These are phyloP conservation scores for Pteria penguin DNA, from an alignment of 2,888 invertebrate genomes.

Conservation along the genomic window DNA sequence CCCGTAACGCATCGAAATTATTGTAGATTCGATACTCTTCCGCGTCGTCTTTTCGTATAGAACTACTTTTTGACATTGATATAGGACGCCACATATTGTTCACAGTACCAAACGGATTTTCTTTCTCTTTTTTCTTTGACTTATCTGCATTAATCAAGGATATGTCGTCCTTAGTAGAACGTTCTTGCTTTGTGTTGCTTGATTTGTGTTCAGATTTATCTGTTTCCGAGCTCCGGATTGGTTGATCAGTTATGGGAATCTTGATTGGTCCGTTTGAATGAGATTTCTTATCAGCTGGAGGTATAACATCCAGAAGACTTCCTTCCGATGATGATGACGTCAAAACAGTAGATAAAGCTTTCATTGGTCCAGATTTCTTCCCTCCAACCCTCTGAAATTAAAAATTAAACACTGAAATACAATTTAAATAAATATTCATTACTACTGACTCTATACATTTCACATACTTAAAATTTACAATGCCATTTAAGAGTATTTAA, in stretches of 20 bases:
- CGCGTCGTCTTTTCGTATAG: conserved; percentile 49
- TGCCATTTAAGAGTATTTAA: too few relatives aligned
- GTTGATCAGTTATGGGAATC: too few relatives aligned
- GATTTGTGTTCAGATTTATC: too few relatives aligned
- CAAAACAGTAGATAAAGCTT: conserved; percentile 68
- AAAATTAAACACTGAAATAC: background rate
- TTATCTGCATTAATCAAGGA: background rate
- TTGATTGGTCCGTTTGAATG: background rate
- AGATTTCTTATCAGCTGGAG: background rate
- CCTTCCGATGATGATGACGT: background rate
- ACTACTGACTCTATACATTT: too few relatives aligned
- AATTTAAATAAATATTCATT: too few relatives aligned
- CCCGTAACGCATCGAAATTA: conserved; percentile 59
- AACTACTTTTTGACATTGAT: conserved; percentile 57
- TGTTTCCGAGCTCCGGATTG: background rate
- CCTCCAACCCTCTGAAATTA: conserved; percentile 48
- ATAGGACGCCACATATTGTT: conserved; percentile 72
- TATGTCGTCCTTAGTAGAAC: conserved; percentile 25
- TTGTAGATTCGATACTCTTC: conserved; percentile 43
- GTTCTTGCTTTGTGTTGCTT: too few relatives aligned
- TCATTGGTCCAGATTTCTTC: conserved; percentile 71
- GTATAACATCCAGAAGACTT: background rate
- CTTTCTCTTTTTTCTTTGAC: conserved; percentile 44
- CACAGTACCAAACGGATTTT: conserved; percentile 69
- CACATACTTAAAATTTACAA: too few relatives aligned